These are phyloP conservation scores for Rutpela maculata DNA, from an alignment of 2,888 invertebrate species.

Conservation along the genomic window DNA sequence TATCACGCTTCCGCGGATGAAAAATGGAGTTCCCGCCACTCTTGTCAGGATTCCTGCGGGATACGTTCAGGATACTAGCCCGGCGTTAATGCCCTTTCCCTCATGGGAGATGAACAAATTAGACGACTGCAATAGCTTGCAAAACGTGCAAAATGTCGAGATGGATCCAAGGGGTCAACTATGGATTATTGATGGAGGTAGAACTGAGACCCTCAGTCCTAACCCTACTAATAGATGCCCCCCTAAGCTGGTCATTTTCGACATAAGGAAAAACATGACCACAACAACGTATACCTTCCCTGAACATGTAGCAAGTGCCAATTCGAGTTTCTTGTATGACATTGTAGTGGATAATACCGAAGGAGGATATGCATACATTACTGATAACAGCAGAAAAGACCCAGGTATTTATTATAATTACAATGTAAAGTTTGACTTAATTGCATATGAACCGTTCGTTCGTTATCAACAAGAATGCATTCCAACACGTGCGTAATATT, in stretches of 20 bases:
- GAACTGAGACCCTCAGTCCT: constrained; percentile 78
- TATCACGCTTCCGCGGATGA: constrained; percentile 82
- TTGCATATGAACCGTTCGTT: background rate
- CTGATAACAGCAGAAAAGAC: constrained; percentile 81
- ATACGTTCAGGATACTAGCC: constrained; percentile 75
- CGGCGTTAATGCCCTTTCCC: constrained; percentile 81
- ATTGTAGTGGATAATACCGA: constrained; percentile 84
- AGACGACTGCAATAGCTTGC: constrained; percentile 82
- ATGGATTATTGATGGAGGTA: constrained; percentile 83
- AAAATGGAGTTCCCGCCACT: constrained; percentile 83
- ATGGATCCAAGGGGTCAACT: constrained; percentile 81
- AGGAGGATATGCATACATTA: constrained; percentile 82
- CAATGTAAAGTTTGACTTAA: background rate
- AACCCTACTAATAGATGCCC: constrained; percentile 78
- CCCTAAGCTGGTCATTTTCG: constrained; percentile 82
- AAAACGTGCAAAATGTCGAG: constrained; percentile 85
- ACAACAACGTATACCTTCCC: constrained; percentile 79
- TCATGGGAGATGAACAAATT: constrained; percentile 82
- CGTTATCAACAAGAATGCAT: background rate
- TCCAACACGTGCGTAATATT: background rate
- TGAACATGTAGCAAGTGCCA: constrained; percentile 76
- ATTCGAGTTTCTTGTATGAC: constrained; percentile 82
- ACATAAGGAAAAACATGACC: constrained; percentile 78
- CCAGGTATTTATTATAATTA: constrained; percentile 76
- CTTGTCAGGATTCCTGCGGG: constrained; percentile 77